Evolutionary conservation across 2,888 invertebrate genomes (phyloP).

Genomic region (Microctonus aethiopoides): DNA sequence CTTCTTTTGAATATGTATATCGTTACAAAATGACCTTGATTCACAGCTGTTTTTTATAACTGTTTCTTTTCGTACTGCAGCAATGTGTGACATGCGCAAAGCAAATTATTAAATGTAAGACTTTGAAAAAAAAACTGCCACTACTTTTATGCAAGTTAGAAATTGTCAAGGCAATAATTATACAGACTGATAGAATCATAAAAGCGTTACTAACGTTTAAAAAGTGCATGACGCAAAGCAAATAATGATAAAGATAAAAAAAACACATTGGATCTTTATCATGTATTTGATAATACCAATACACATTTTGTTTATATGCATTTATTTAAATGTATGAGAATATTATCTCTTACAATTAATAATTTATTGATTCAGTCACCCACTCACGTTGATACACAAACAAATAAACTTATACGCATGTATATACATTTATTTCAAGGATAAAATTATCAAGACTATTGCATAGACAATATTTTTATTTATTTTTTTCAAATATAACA

Average conservation of each 20-base stretch:
- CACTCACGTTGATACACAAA: no score
- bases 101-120: not conserved
- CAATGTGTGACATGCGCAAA: conserved; percentile 21
- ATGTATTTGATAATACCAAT: not conserved
- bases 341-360: not conserved
- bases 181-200: no score
- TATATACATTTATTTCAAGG: not conserved
- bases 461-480: not conserved
- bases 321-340: not conserved
- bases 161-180: no score
- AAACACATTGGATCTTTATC: not conserved
- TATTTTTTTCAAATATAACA: not conserved
- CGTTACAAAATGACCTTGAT: conserved; percentile 56
- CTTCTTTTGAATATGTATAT: conserved; percentile 41
- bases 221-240: not conserved
- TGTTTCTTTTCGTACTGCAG: conserved; percentile 39
- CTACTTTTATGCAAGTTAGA: not conserved
- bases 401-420: no score
- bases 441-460: not conserved
- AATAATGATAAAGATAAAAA: not conserved
- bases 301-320: not conserved
- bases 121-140: not conserved
- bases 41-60: conserved; percentile 54
- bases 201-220: no score
- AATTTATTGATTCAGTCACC: not conserved